Conservation (phyloP, 2,113 vertebrate genomes). For the Oncorhynchus gorbuscha region DNA sequence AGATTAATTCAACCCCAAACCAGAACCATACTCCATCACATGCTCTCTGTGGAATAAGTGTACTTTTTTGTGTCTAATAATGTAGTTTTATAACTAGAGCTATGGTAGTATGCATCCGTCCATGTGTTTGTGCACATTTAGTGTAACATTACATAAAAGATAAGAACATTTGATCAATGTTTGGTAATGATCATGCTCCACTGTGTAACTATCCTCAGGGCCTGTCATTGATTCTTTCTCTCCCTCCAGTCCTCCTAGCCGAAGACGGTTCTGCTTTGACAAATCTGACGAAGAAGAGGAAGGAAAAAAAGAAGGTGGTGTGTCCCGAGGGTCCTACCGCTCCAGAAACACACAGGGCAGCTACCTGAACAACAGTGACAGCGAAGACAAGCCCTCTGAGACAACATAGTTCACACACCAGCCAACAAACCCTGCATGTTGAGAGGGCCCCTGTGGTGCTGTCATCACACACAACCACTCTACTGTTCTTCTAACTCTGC, state of each 20-base stretch:
- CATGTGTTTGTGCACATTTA: background rate
- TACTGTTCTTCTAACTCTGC: background rate
- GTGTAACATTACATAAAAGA: background rate
- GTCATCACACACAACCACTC: background rate
- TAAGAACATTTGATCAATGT: background rate
- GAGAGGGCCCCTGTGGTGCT: background rate
- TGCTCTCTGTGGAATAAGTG: no score
- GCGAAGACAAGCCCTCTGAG: conserved; percentile 75
- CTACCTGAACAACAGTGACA: conserved; percentile 78
- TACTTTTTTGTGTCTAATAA: no score
- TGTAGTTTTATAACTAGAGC: no score
- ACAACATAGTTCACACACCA: conserved; percentile 44
- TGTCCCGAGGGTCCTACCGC: conserved; percentile 64
- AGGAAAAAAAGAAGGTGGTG: conserved; percentile 74
- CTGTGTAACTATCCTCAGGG: conserved; percentile 6
- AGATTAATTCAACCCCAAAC: background rate
- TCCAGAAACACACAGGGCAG: conserved; percentile 67
- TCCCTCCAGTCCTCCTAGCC: conserved; percentile 79
- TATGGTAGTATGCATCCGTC: background rate
- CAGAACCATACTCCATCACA: background rate
- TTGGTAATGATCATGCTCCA: background rate
- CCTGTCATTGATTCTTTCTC: conserved; percentile 12
- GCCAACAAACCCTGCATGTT: conserved; percentile 35
- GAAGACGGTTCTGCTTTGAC: conserved; percentile 74
- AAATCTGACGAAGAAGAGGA: conserved; percentile 85